phyloP scores from a whole-genome alignment of 2,113 vertebrate species.

The Etheostoma spectabile region DNA sequence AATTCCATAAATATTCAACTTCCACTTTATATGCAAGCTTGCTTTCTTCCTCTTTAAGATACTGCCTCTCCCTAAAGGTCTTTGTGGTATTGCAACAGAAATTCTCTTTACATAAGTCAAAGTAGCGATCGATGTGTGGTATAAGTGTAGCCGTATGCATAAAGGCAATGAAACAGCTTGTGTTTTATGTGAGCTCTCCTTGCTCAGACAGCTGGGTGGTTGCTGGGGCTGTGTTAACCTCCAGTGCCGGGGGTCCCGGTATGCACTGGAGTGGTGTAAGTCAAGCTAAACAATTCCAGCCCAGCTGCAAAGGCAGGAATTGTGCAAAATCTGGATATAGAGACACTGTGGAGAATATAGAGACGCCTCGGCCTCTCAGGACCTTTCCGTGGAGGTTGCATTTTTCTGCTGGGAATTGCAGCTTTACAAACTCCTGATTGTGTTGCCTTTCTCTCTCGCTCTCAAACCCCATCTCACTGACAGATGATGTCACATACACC shows the following conservation, averaged over 20 bases:
- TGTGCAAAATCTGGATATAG: slow-evolving; percentile 37
- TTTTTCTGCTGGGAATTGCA: slow-evolving; percentile 46
- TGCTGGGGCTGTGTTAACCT: slow-evolving; percentile 64
- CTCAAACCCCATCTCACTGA: slow-evolving; percentile 30
- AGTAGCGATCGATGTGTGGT: slow-evolving; percentile 42
- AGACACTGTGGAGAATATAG: slow-evolving; percentile 12
- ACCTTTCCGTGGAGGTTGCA: slow-evolving; percentile 46
- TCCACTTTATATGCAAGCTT: slow-evolving; percentile 32
- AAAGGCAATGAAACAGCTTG: slow-evolving; percentile 74
- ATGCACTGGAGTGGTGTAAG: slow-evolving; percentile 52
- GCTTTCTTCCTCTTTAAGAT: slow-evolving; percentile 50
- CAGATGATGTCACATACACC: slow-evolving; percentile 48
- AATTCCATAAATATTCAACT: slow-evolving; percentile 66
- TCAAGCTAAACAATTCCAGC: slow-evolving; percentile 52
- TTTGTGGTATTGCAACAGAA: slow-evolving; percentile 61
- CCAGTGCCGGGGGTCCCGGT: slow-evolving; percentile 43
- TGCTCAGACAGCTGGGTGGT: slow-evolving; percentile 67
- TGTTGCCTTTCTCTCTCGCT: slow-evolving; percentile 8
- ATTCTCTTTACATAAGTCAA: slow-evolving; percentile 61
- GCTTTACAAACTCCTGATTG: slow-evolving; percentile 28
- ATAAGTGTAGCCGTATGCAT: slow-evolving; percentile 63
- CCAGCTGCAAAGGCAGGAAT: slow-evolving; percentile 56
- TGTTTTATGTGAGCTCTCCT: slow-evolving; percentile 75
- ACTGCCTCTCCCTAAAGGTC: slow-evolving; percentile 36
- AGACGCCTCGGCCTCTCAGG: slow-evolving; percentile 26